Base-by-base conservation (phyloP, 2,888 invertebrate species). In the Eucriotettix oculatus region DNA sequence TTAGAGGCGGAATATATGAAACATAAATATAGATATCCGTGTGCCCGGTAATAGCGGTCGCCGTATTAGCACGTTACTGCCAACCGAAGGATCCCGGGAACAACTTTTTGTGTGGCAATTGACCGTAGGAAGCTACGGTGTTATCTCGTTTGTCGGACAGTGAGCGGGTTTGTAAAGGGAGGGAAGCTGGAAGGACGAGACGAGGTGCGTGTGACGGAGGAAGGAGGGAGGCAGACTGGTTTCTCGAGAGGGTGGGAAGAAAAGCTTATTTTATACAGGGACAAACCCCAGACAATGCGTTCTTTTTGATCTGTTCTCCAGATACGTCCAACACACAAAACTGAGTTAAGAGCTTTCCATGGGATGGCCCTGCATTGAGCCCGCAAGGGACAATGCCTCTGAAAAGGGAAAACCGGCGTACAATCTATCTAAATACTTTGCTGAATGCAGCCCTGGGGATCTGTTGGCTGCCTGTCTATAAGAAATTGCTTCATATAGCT, bases 401-500 rank as follows among this genome's bases (percentile, higher is more conserved):
- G 41, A 52, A 41, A 17, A 53, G 60, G 57, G 57, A 52, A 57
- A 52, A 41, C 60, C 40, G 44, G 43, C 43, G 56, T 52, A 61
- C 60, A 58, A 58, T 61, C 54, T 52, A 58, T 56, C 61, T 58
- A 61, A 61, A 61, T 61, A 54, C 56, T 58, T 42, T 16, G 48
- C 16, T 57, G 60, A 60, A 60, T 57, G 53, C 58, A 60, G 57
- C 54, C 44, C 29, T 54, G 54, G 54, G 54, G 60, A 54, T 61
- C 58, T 61, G 41, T 14, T 42, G 11, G n/a, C 43, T 41, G 11
- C 14, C 29, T 41, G n/a, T 14, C 44, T 43, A 14, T 55, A 58
- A 61, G 59, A 59, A 59, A 59, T 59, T 61, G 55, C 61, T 61
- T 53, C 58, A 61, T 58, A 58, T 43, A 58, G 42, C 56, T 54